Evolutionary conservation across 1,140 invertebrate species (phyloP), one percentile per base, ranked within the genome.

Genomic region (Zelostemma sp.): DNA sequence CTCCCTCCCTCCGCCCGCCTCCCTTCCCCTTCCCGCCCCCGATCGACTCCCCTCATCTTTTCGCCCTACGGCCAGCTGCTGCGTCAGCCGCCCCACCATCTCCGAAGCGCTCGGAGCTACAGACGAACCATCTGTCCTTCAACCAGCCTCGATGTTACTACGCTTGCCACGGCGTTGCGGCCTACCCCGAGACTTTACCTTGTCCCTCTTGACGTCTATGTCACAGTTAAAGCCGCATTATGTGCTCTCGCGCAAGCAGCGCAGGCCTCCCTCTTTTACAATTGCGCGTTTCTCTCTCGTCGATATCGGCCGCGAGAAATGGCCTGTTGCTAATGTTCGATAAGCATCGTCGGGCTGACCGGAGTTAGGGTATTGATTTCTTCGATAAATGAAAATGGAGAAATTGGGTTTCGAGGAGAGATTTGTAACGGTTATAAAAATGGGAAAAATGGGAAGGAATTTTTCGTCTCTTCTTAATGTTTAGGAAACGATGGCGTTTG

Each of bases 211-310:
- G 35, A 38, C 43, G 49, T 55, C 55, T 33, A 54, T 38, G 59
- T 65, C 61, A 70, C 68, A 62, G 47, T 70, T 70, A 65, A 65
- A 58, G 43, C 57, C 67, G 51, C 56, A 61, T 62, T 58, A 68
- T 54, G 19, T 31, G 28, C 28, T 31, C 55, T 68, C 43, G 49
- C 33, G 17, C 38, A 33, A 54, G 61, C 48, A 67, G 58, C 65
- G n/a, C n/a, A n/a, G n/a, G n/a, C n/a, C n/a, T n/a, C n/a, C n/a
- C n/a, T n/a, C n/a, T 31, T 31, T 31, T 31, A 11, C 28, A 31
- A 31, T 31, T 6, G 28, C 28, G 5, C 5, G 28, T 11, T 31
- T 5, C 28, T 5, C 11, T 5, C 28, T 5, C 11, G 28, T 5
- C 11, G 28, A 11, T 31, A 31, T 11, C 5, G 5, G 28, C 11